Conservation (phyloP, 2,113 vertebrate species). For the Oxyura jamaicensis region DNA sequence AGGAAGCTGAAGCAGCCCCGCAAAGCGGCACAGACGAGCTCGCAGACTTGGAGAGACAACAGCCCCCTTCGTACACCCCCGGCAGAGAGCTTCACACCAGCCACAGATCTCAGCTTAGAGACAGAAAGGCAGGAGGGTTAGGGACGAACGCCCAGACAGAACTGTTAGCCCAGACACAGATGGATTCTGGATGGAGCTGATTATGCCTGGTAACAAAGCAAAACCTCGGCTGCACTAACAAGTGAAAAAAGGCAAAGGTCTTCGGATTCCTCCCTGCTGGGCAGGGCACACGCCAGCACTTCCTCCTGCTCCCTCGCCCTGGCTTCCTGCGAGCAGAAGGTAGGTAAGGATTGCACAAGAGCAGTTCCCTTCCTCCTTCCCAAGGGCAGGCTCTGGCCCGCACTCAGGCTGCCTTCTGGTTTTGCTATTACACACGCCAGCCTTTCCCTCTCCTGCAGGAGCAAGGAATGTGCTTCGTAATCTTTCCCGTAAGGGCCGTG, state of each 20-base stretch:
- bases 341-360: not conserved
- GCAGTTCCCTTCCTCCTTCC: not conserved
- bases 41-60: not conserved
- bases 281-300: not conserved
- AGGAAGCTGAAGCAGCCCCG: not conserved
- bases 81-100: accelerated
- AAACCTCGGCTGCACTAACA: not conserved
- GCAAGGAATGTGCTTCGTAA: conserved; percentile 35
- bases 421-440: not conserved
- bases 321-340: not conserved
- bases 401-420: not conserved
- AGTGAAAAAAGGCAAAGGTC: not conserved
- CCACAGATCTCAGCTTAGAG: not conserved
- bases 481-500: conserved; percentile 18
- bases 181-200: not conserved
- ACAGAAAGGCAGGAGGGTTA: accelerated
- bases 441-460: conserved; percentile 3
- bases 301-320: not conserved
- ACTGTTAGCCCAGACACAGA: not conserved
- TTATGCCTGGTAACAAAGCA: not conserved
- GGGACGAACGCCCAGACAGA: not conserved
- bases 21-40: not conserved
- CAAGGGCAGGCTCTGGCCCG: not conserved
- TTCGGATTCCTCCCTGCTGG: not conserved
- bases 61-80: accelerated